Conservation (phyloP, 2,888 invertebrate species). For the Leptinotarsa rubiginosa region DNA sequence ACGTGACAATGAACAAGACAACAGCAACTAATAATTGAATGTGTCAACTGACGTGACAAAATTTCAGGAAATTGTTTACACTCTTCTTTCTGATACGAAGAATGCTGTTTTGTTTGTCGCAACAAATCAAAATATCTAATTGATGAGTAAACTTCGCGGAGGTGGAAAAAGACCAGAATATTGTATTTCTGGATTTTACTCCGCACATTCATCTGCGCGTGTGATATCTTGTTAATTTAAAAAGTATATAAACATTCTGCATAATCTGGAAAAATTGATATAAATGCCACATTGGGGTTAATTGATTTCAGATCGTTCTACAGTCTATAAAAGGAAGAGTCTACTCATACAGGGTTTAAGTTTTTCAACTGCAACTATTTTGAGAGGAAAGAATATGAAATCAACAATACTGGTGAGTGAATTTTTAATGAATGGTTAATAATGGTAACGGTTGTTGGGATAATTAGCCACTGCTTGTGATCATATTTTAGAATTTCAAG, state of each 20-base stretch:
- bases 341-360: neutral
- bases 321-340: neutral
- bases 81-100: neutral
- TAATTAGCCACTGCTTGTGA: no score
- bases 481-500: no score
- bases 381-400: neutral
- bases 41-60: slow-evolving; percentile 4
- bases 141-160: neutral
- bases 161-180: neutral
- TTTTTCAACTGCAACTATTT: neutral
- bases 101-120: neutral
- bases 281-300: neutral
- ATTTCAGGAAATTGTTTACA: neutral
- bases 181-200: neutral
- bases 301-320: neutral
- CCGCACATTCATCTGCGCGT: neutral
- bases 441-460: no score
- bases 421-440: no score
- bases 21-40: slow-evolving; percentile 1
- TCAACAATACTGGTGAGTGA: neutral
- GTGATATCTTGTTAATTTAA: neutral
- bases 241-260: neutral
- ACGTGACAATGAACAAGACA: neutral
- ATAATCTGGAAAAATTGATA: neutral
- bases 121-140: neutral